A percentile compares a stretch with the other conserved stretches of the same genome.
phyloP scores from a whole-genome alignment of 2,888 invertebrate genomes.

The Pardosa pseudoannulata region DNA sequence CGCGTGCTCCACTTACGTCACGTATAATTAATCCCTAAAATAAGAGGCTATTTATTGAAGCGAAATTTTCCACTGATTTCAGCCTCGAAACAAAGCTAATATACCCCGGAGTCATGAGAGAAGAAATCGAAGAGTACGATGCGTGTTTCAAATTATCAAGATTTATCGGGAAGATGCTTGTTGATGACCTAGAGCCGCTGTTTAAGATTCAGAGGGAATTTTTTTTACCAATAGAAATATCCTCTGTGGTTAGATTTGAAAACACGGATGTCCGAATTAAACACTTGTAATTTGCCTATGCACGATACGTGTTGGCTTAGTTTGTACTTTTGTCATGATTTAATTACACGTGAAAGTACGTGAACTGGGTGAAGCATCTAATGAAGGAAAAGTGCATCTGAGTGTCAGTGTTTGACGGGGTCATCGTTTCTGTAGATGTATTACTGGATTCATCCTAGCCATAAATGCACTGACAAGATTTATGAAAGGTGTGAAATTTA shows the following conservation, averaged over 20 bases:
- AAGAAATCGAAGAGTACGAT: not conserved
- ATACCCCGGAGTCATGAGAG: not conserved
- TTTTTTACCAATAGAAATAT: not conserved
- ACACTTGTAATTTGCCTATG: not conserved
- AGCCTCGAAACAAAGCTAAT: not conserved
- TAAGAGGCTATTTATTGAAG: not conserved
- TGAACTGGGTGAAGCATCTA: not conserved
- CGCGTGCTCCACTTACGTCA: not conserved
- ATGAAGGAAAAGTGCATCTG: not conserved
- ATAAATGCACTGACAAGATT: no score
- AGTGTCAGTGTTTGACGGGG: not conserved
- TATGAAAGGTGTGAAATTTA: no score
- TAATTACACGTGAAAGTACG: not conserved
- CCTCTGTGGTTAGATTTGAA: not conserved
- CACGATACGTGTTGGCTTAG: not conserved
- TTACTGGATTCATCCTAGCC: no score
- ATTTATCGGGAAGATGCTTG: not conserved
- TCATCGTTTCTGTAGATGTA: not conserved
- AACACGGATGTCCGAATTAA: not conserved
- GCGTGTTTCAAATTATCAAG: not conserved
- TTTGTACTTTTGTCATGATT: not conserved
- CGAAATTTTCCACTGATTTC: constrained; percentile 2
- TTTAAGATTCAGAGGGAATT: not conserved
- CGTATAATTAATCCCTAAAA: not conserved
- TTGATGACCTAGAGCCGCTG: not conserved